Percentiles rank a stretch among this genome's conserved stretches.
phyloP scores from a whole-genome alignment of 2,797 vertebrate genomes.

The Philypnodon macrostomus region DNA sequence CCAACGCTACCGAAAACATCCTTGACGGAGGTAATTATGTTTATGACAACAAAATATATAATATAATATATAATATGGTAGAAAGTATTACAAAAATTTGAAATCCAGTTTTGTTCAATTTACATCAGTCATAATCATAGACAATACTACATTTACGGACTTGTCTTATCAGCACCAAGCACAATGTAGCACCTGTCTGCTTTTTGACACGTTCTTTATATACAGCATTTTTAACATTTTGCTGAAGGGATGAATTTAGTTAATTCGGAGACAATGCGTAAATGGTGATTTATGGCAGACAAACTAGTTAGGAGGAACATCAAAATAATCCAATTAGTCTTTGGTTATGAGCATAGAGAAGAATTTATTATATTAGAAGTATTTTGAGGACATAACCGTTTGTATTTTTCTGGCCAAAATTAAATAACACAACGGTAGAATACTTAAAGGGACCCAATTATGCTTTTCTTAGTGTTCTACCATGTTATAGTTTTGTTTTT shows the following conservation, averaged over 20 bases:
- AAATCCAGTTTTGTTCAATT: conserved; percentile 27
- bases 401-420: conserved; percentile 1
- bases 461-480: too few species aligned
- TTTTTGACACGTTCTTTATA: neutral
- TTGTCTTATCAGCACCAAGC: neutral
- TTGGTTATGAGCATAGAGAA: neutral
- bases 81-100: too few species aligned
- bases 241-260: conserved; percentile 1
- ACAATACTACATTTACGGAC: neutral
- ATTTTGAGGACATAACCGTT: conserved; percentile 1
- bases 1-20: too few species aligned
- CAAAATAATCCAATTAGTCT: conserved; percentile 1
- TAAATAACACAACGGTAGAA: too few species aligned
- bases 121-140: neutral
- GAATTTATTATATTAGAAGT: neutral
- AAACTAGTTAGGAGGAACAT: conserved; percentile 4
- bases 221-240: neutral
- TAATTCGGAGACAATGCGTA: neutral
- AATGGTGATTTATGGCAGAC: neutral
- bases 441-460: too few species aligned
- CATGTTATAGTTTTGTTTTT: too few species aligned
- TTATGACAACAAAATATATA: too few species aligned
- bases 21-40: too few species aligned
- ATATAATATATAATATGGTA: too few species aligned
- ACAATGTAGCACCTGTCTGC: neutral